Conservation (phyloP, 2,113 vertebrate species). For the Myrmecobius fasciatus region DNA sequence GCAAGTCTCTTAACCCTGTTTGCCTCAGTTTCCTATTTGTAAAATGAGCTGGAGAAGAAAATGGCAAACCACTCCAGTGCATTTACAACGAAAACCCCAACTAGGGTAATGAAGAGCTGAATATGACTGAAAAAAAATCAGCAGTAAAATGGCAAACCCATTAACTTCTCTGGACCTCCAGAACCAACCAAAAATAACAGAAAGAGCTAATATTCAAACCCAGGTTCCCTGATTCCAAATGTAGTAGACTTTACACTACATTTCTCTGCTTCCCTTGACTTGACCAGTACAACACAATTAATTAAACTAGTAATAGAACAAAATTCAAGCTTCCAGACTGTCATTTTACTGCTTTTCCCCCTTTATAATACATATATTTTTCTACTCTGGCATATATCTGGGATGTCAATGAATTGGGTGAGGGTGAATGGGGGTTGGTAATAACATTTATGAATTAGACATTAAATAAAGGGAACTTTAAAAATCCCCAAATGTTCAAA, state of each 20-base stretch:
- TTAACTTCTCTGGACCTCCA: no score
- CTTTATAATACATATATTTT: neutral
- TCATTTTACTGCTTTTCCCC: neutral
- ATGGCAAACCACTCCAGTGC: neutral
- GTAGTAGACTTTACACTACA: neutral
- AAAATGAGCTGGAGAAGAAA: neutral
- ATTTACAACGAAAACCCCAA: neutral
- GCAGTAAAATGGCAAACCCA: no score
- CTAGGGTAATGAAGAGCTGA: neutral
- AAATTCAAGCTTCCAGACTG: neutral
- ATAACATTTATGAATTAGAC: conserved; percentile 9
- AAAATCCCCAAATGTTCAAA: conserved; percentile 49
- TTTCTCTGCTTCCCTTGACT: neutral
- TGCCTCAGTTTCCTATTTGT: neutral
- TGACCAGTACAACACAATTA: neutral
- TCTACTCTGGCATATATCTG: neutral
- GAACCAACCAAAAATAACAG: neutral
- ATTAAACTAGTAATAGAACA: neutral
- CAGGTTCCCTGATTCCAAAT: neutral
- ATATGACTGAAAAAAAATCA: neutral
- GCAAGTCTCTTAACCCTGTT: neutral
- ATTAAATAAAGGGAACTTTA: conserved; percentile 56
- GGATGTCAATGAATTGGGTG: neutral
- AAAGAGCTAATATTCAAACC: neutral
- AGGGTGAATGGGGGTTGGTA: neutral